phyloP scores from a whole-genome alignment of 2,113 vertebrate species.

The Eretmochelys imbricata region DNA sequence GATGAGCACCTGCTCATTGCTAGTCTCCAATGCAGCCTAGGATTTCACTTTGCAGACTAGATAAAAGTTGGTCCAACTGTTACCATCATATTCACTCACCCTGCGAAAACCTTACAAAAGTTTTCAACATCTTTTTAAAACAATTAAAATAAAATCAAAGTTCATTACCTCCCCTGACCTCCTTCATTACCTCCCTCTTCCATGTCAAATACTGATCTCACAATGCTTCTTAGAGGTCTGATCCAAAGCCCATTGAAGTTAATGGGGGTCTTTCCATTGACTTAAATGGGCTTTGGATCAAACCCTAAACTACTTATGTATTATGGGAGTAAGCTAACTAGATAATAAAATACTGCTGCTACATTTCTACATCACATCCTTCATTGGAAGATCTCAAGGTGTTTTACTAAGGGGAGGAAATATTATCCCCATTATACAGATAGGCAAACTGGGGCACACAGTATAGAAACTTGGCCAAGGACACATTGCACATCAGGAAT shows the following conservation, averaged over 20 bases:
- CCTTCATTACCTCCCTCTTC: accelerated
- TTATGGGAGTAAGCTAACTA: background rate
- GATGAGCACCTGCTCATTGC: background rate
- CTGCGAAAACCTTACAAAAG: accelerated
- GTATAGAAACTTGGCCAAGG: conserved; percentile 48
- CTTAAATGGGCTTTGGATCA: background rate
- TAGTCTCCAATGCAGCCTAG: background rate
- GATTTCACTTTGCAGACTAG: accelerated
- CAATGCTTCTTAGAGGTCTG: background rate
- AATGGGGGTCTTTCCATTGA: background rate
- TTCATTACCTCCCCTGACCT: accelerated
- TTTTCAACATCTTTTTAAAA: accelerated
- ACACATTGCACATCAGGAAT: conserved; percentile 2
- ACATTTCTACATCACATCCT: background rate
- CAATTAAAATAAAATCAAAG: accelerated
- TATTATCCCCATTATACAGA: conserved; percentile 56
- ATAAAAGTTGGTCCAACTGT: accelerated
- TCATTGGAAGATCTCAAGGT: conserved; percentile 8
- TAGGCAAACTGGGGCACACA: conserved; percentile 54
- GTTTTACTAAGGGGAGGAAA: conserved; percentile 48
- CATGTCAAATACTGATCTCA: background rate
- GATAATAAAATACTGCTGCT: conserved; percentile 3
- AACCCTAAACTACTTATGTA: background rate
- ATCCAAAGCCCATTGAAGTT: accelerated
- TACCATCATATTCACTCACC: accelerated